Base-by-base conservation (phyloP, 1,140 invertebrate species). In the Drosophila kikkawai region DNA sequence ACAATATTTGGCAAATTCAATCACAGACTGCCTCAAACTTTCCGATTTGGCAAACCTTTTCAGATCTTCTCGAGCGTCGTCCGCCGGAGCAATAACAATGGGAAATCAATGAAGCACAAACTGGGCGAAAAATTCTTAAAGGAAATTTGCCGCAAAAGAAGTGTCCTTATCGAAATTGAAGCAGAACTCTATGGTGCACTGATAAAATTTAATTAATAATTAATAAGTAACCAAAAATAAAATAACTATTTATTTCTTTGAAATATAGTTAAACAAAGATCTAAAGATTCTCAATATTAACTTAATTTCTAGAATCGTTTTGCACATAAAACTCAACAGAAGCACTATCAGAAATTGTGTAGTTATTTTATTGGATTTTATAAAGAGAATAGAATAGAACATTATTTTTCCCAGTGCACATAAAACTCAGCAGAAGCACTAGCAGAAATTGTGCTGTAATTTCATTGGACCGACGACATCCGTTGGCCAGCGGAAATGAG, bases 51-150 rank as follows among this genome's bases (percentile, higher is more conserved):
- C 67, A 68, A 70, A 68, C 41, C 37, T 60, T 44, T 44, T 51
- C 32, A 45, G 44, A 63, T 22, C 29, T 41, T 60, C 22, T 47
- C 22, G 34, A 29, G 32, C 51, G 17, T 41, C 50, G 22, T 36
- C 26, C 11, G 51, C 34, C 68, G 34, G 12, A 50, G 53, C 53
- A 70, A 73, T 73, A 71, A 71, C 66, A 83, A 86, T 88, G 42
- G 55, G 67, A 73, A 87, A 76, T 83, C 82, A 83, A 83, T 86
- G 83, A 58, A 63, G 66, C 75, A 67, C 42, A 63, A 65, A 26
- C 41, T 55, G 41, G 53, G 44, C 61, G 34, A 57, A 53, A 83
- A 86, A 60, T 82, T 61, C 75, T 67, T 67, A 67, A 51, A 57
- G 84, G 67, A 77, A 67, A 67, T 44, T 77, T 64, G 41, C 56